Evolutionary conservation across 1,140 invertebrate genomes (phyloP), one percentile per base, ranked within the genome.

Genomic region (Bombus huntii): DNA sequence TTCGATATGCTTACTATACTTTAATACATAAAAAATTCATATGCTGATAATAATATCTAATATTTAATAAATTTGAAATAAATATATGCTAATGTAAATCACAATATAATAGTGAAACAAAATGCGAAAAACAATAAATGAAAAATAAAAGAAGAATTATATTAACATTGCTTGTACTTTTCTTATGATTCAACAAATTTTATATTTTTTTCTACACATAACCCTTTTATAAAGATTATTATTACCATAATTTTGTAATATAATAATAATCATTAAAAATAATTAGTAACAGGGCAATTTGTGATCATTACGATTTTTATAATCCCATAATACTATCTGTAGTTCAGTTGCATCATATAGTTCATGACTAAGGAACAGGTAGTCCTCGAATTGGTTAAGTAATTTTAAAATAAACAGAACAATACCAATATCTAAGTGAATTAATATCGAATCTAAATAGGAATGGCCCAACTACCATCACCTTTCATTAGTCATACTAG

Each of bases 401-500:
- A 47, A 39, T 18, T 37, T 53, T 10, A 10, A 42, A 18, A 18
- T n/a, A 62, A 5, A n/a, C 59, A n/a, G 28, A 62, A 62, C 28
- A n/a, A 1, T 0, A 25, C 8, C 34, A 31, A 57, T 34, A 72
- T 84, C 59, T 22, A 31, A 13, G 3, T 73, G 22, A 83, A 62
- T 78, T 73, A n/a, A 47, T 15, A 28, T n/a, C 28, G 34, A 25
- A 39, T 5, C 28, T 66, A 18, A 62, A 37, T 77, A 28, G 39
- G 62, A 70, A 94, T 94, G 93, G 93, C 93, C 1, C 79, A 93
- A 0, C 6, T 95, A 42, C 94, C 94, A 39, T 94, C 90, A 70
- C 96, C 92, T 87, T 91, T 95, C 82, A 77, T 96, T 87, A 94
- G 96, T 39, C 98, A 98, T 94, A 95, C 96, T 70, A 96, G 96